Percentiles rank a stretch among this genome's conserved stretches.
These are phyloP conservation scores for Thelaira solivaga DNA, from an alignment of 2,888 invertebrate species.

Conservation along the genomic window DNA sequence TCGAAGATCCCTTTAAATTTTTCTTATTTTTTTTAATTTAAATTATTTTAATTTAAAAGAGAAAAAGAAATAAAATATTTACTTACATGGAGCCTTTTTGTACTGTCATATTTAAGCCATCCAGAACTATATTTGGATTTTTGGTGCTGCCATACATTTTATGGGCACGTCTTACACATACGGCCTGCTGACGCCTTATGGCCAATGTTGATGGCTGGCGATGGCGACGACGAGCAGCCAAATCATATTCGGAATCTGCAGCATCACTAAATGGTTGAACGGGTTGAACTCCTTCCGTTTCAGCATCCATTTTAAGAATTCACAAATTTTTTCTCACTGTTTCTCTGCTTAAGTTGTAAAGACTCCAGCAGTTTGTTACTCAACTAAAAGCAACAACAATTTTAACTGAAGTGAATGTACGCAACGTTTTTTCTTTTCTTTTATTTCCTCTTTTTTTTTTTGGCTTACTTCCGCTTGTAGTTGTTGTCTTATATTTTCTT, in stretches of 20 bases:
- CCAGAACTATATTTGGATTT: conserved; percentile 88
- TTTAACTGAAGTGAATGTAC: no score
- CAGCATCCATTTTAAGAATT: conserved; percentile 72
- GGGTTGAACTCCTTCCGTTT: conserved; percentile 76
- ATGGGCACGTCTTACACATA: conserved; percentile 88
- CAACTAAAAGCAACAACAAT: no score
- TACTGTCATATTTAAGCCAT: conserved; percentile 94
- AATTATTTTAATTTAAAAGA: background rate
- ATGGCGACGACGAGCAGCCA: conserved; percentile 78
- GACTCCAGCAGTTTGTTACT: no score
- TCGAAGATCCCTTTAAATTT: background rate
- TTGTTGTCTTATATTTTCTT: no score
- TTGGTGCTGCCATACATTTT: conserved; percentile 90
- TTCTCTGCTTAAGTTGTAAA: conserved; percentile 2
- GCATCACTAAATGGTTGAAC: conserved; percentile 67
- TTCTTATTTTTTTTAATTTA: background rate
- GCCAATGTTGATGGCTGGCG: conserved; percentile 85
- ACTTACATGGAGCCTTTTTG: conserved; percentile 92
- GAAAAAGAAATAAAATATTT: background rate
- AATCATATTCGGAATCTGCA: conserved; percentile 73
- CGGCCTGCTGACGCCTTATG: conserved; percentile 86
- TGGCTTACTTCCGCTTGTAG: no score
- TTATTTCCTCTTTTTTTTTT: no score
- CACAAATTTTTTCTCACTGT: no score
- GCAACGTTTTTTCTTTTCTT: no score